phyloP scores from a whole-genome alignment of 1,140 invertebrate species.

The Eufriesea mexicana region DNA sequence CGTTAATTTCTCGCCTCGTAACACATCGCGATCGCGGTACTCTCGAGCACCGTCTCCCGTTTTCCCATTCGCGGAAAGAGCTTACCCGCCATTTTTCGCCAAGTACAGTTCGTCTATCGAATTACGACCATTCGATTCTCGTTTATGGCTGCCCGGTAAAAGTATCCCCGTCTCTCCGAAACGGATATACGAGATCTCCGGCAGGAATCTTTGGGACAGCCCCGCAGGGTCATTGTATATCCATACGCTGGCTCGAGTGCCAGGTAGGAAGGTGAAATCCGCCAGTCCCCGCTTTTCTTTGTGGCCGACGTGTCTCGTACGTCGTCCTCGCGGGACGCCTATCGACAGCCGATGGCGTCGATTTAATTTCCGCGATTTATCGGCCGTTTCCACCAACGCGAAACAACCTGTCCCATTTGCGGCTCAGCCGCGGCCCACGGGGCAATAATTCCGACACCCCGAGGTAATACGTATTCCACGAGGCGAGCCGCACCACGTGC shows the following conservation, averaged over 20 bases:
- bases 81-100: too few relatives aligned
- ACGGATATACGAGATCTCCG: constrained; percentile 15
- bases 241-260: background rate
- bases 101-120: too few relatives aligned
- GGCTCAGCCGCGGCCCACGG: constrained; percentile 53
- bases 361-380: constrained; percentile 72
- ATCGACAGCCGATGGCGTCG: constrained; percentile 61
- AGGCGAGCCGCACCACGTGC: constrained; percentile 54
- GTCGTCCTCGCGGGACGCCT: constrained; percentile 21
- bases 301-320: constrained; percentile 39
- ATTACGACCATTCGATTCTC: too few relatives aligned
- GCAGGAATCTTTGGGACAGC: background rate
- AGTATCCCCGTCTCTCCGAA: background rate
- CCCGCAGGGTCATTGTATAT: constrained; percentile 8
- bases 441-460: constrained; percentile 66
- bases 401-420: constrained; percentile 71
- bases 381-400: constrained; percentile 66
- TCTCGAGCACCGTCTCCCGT: background rate
- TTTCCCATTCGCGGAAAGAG: too few relatives aligned
- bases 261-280: constrained; percentile 26
- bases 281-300: constrained; percentile 22
- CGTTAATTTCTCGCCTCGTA: background rate
- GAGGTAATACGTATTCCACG: constrained; percentile 62
- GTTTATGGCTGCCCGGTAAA: background rate
- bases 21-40: background rate